Base-by-base conservation (phyloP, 2,797 vertebrate genomes). In the Coracias cyanogaster region DNA sequence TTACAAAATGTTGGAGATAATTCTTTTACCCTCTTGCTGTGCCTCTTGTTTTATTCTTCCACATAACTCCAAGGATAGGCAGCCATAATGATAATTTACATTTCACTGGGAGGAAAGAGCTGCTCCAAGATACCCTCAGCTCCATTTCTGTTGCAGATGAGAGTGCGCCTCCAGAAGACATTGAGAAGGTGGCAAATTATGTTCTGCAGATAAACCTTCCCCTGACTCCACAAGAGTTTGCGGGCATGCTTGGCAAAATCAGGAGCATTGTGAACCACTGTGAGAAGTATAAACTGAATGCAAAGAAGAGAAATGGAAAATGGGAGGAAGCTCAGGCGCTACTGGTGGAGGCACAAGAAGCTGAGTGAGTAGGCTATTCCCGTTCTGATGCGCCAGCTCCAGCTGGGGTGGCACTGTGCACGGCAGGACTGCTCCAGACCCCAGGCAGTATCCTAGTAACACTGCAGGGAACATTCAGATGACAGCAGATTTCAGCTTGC, bases 161-260 rank as follows among this genome's bases (percentile, higher is more conserved):
- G 79, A 97, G 96, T 3, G 96, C 96, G 54, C 97, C 97, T 89
- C 98, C 98, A 31, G 98, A 98, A 89, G 99, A 99, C 93, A 98
- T 99, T 29, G 98, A 99, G 82, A 99, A 98, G 81, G 95, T 99
- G 92, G 98, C 98, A 54, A 98, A 91, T 80, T 94, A 82, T 3
- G 98, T 99, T 43, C 96, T 99, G 89, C 97, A 96, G 46, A 98
- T 99, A 95, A 97, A 97, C 69, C 90, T 99, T 77, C 98, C 98
- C 33, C 58, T 72, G n/a, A 97, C 98, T 18, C 97, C 98, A 6
- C 97, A 91, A 92, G 98, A 99, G 72, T 97, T 99, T 88, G 97
- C 16, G 3, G 87, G 93, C 51, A 97, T 98, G 97, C 98, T 99
- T 86, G 65, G 93, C 57, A 97, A 98, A 74, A 98, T 99, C 96